Evolutionary conservation across 2,888 invertebrate species (phyloP).

Genomic region (Drymonia ruficornis): DNA sequence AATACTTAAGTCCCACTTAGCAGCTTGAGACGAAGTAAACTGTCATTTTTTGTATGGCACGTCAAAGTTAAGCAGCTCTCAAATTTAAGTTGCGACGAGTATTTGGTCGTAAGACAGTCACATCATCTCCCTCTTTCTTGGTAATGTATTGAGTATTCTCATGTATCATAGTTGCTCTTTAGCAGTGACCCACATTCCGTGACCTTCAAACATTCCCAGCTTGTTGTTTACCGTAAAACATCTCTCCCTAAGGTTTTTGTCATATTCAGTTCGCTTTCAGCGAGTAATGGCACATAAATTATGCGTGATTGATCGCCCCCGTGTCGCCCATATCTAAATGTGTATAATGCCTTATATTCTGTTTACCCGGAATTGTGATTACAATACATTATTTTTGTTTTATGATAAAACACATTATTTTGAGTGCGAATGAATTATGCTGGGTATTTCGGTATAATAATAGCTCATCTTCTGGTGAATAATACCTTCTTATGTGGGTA

Average conservation of each 20-base stretch:
- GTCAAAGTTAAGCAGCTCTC: too few relatives aligned
- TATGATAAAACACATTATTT: slow-evolving; percentile 10
- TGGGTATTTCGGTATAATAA: neutral
- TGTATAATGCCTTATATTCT: slow-evolving; percentile 32
- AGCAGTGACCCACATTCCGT: neutral
- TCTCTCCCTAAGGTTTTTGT: slow-evolving; percentile 17
- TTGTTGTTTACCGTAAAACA: slow-evolving; percentile 5
- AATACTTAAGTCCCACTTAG: too few relatives aligned
- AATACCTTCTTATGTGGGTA: too few relatives aligned
- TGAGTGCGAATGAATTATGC: neutral
- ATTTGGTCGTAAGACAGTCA: too few relatives aligned
- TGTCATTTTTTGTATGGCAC: too few relatives aligned
- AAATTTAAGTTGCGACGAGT: too few relatives aligned
- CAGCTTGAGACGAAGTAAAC: too few relatives aligned
- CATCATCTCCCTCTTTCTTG: too few relatives aligned
- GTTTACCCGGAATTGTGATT: slow-evolving; percentile 29
- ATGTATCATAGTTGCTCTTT: too few relatives aligned
- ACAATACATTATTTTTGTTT: slow-evolving; percentile 28
- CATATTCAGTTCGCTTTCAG: slow-evolving; percentile 25
- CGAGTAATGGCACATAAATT: slow-evolving; percentile 41
- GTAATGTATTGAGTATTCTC: too few relatives aligned
- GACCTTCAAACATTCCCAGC: neutral
- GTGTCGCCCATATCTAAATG: slow-evolving; percentile 26
- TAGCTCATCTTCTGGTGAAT: too few relatives aligned
- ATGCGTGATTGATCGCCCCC: slow-evolving; percentile 35